These are phyloP conservation scores for Melanotus villosus DNA, from an alignment of 2,888 invertebrate genomes.

Conservation along the genomic window DNA sequence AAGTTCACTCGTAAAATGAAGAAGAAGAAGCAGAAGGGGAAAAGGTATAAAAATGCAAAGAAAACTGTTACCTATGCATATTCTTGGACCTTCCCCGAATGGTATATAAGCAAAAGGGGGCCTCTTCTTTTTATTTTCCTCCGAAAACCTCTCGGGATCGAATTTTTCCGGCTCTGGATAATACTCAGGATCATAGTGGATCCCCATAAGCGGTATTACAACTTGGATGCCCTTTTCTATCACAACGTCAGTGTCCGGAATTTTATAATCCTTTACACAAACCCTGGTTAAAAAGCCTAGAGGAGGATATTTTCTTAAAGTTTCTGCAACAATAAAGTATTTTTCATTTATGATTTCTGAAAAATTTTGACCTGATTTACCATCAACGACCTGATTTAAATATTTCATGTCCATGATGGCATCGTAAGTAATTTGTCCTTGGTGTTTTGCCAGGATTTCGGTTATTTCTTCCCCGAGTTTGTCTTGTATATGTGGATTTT, in stretches of 20 bases:
- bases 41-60: too few relatives aligned
- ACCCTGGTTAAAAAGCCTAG: background rate
- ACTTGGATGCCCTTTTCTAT: slow-evolving; percentile 20
- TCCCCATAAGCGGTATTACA: slow-evolving; percentile 18
- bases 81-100: too few relatives aligned
- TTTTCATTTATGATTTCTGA: too few relatives aligned
- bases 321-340: slow-evolving; percentile 36
- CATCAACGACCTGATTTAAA: slow-evolving; percentile 67
- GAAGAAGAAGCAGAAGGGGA: too few relatives aligned
- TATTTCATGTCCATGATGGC: slow-evolving; percentile 69
- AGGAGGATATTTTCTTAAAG: slow-evolving; percentile 16
- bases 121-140: slow-evolving; percentile 5
- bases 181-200: slow-evolving; percentile 32
- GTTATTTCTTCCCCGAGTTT: slow-evolving; percentile 67
- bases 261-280: slow-evolving; percentile 13
- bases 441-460: slow-evolving; percentile 61
- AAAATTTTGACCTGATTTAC: slow-evolving; percentile 53
- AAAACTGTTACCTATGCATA: slow-evolving; percentile 32
- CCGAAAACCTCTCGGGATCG: slow-evolving; percentile 37
- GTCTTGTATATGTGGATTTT: slow-evolving; percentile 67
- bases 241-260: slow-evolving; percentile 14
- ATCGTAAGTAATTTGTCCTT: slow-evolving; percentile 68
- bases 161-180: too few relatives aligned
- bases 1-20: too few relatives aligned
- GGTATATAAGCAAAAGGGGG: slow-evolving; percentile 28